Conservation (phyloP, 2,797 vertebrate genomes). For the Euphonia xanthogaster region DNA sequence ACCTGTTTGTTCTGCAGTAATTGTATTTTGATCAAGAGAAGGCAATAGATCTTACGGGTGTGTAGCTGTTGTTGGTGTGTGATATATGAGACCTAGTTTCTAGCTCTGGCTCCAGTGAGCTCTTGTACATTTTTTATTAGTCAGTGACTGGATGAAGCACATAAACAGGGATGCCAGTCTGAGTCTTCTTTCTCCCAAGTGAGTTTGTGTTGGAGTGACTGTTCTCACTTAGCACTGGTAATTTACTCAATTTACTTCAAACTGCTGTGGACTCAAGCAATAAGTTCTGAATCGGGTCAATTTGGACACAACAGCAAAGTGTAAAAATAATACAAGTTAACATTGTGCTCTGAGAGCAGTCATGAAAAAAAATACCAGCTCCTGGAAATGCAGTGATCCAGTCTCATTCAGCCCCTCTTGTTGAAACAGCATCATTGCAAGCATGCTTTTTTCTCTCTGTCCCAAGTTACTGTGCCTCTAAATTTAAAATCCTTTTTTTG, state of each 20-base stretch:
- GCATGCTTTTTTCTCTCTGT: not conserved
- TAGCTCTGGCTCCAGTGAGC: not conserved
- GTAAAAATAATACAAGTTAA: not conserved
- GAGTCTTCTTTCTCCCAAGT: not conserved
- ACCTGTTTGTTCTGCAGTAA: not conserved
- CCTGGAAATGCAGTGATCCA: not conserved
- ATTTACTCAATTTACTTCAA: constrained; percentile 10
- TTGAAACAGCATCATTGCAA: not conserved
- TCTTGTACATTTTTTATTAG: not conserved
- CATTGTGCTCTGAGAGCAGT: not conserved
- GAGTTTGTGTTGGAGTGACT: not conserved
- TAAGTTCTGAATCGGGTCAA: not conserved
- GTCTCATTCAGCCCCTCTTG: not conserved
- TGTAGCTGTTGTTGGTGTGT: not conserved
- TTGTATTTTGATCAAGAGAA: not conserved
- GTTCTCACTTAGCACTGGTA: not conserved
- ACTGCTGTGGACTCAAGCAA: not conserved
- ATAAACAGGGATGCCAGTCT: not conserved
- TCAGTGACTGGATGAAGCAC: not conserved
- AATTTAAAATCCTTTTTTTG: not conserved
- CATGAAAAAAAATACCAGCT: not conserved
- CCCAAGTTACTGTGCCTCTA: not conserved
- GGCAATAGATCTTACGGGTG: not conserved
- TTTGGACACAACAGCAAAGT: not conserved
- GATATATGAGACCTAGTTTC: not conserved